phyloP scores from a whole-genome alignment of 1,140 invertebrate species.

The Pissodes strobi region DNA sequence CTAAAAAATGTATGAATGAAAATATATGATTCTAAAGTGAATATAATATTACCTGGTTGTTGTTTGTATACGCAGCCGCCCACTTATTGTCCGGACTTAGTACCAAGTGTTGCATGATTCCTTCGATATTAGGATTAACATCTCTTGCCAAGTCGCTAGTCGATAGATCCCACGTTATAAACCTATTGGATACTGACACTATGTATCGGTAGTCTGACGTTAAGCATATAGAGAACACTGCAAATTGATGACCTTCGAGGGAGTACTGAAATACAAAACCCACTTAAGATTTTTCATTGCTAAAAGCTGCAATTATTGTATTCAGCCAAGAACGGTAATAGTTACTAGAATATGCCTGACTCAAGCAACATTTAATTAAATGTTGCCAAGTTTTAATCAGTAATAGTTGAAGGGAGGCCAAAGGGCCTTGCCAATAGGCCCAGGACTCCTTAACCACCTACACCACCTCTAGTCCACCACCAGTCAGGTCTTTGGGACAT shows the following conservation, averaged over 20 bases:
- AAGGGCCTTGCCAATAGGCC: too few relatives aligned
- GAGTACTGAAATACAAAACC: constrained; percentile 75
- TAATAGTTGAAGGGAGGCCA: too few relatives aligned
- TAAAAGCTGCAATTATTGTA: too few relatives aligned
- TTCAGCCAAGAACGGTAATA: too few relatives aligned
- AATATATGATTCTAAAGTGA: too few relatives aligned
- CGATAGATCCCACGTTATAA: constrained; percentile 96
- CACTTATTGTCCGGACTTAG: constrained; percentile 95
- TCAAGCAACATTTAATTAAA: too few relatives aligned
- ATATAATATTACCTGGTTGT: constrained; percentile 76
- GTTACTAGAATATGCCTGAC: too few relatives aligned
- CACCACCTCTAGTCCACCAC: too few relatives aligned
- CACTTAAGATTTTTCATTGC: background rate
- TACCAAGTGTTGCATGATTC: constrained; percentile 94
- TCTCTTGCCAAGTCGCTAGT: constrained; percentile 91
- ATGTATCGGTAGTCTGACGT: constrained; percentile 93
- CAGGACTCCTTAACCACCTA: too few relatives aligned
- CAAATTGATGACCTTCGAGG: constrained; percentile 96
- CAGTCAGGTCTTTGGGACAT: too few relatives aligned
- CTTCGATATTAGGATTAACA: constrained; percentile 89
- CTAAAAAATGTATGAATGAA: constrained; percentile 59
- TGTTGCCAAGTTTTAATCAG: too few relatives aligned
- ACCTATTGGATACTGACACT: constrained; percentile 94
- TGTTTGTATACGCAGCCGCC: constrained; percentile 95
- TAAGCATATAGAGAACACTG: constrained; percentile 91